A percentile compares a stretch with the other conserved stretches of the same genome.
phyloP scores from a whole-genome alignment of 2,113 vertebrate species.

The Rhineura floridana region DNA sequence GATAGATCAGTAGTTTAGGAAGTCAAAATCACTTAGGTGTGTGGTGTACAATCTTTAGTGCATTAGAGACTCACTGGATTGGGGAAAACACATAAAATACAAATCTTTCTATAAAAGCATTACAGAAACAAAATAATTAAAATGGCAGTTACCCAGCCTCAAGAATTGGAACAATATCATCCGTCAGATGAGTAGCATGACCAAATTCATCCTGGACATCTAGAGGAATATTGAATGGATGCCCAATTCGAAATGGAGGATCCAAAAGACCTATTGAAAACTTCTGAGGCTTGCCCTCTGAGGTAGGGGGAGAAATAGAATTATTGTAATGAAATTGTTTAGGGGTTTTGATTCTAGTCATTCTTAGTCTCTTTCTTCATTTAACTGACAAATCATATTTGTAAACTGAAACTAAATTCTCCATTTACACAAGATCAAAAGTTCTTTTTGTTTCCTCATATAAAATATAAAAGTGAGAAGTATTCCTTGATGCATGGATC shows the following conservation, averaged over 20 bases:
- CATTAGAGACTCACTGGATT: not conserved
- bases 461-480: not conserved
- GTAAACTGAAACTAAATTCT: not conserved
- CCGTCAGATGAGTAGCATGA: constrained; percentile 73
- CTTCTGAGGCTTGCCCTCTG: constrained; percentile 84
- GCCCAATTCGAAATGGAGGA: constrained; percentile 79
- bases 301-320: constrained; percentile 25
- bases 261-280: constrained; percentile 77
- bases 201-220: constrained; percentile 85
- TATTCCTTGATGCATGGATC: not conserved
- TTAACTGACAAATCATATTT: not conserved
- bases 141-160: constrained; percentile 77
- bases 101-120: not conserved
- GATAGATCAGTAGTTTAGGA: not conserved
- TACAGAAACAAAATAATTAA: not conserved
- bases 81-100: not conserved
- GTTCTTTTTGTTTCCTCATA: not conserved
- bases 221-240: constrained; percentile 86
- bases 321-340: not conserved
- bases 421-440: not conserved
- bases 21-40: not conserved
- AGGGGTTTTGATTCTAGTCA: not conserved
- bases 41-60: not conserved
- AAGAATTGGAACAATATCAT: constrained; percentile 77
- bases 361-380: not conserved